phyloP scores from a whole-genome alignment of 2,797 vertebrate species.

The Synanceia verrucosa region DNA sequence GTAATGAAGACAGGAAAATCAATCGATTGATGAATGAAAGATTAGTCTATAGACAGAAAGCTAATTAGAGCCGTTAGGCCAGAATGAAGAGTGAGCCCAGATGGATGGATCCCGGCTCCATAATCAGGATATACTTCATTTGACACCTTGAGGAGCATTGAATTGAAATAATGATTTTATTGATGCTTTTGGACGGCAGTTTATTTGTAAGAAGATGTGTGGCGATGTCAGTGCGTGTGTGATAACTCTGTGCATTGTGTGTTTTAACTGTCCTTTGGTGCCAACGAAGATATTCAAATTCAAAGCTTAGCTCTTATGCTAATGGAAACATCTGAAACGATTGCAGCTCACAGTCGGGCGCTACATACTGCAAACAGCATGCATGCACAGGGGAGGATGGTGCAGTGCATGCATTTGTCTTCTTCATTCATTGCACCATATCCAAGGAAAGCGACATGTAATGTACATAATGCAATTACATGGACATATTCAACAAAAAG shows the following conservation, averaged over 20 bases:
- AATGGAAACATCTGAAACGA: constrained; percentile 36
- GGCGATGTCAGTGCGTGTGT: constrained; percentile 5
- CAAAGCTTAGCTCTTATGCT: constrained; percentile 69
- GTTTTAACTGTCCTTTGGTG: constrained; percentile 44
- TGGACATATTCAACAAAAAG: constrained; percentile 37
- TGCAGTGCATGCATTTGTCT: constrained; percentile 42
- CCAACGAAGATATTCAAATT: constrained; percentile 45
- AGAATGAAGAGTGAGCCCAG: constrained; percentile 63
- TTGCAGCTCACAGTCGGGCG: constrained; percentile 42
- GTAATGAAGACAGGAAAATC: constrained; percentile 82
- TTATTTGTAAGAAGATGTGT: constrained; percentile 45
- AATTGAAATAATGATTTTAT: constrained; percentile 73
- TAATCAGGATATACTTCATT: constrained; percentile 74
- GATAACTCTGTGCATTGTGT: neutral
- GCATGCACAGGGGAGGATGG: constrained; percentile 44
- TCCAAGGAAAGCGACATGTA: constrained; percentile 46
- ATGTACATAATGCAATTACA: constrained; percentile 70
- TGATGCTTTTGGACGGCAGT: constrained; percentile 44
- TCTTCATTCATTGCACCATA: constrained; percentile 56
- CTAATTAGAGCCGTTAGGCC: constrained; percentile 75
- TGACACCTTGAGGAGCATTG: constrained; percentile 70
- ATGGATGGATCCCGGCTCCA: constrained; percentile 71
- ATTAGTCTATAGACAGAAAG: constrained; percentile 80
- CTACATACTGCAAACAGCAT: constrained; percentile 38
- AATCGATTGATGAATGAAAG: constrained; percentile 83